Evolutionary conservation across 2,113 vertebrate species (phyloP).

Genomic region (Colistium nudipinnis): DNA sequence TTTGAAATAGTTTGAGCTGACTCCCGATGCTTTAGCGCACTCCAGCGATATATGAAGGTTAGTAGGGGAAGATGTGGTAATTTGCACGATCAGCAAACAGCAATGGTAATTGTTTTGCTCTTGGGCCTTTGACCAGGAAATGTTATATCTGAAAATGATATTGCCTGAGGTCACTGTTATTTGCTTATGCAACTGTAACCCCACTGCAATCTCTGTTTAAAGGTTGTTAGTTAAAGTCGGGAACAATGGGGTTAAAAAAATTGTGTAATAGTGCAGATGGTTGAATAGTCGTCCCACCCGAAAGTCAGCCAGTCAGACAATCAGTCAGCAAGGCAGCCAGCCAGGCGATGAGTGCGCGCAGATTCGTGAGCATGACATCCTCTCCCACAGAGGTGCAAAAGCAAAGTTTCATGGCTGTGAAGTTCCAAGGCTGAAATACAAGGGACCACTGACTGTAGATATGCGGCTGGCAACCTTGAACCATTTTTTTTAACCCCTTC

Average conservation of each 20-base stretch:
- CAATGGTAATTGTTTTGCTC: conserved; percentile 45
- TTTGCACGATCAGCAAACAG: conserved; percentile 41
- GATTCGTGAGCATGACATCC: conserved; percentile 72
- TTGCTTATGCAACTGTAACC: conserved; percentile 34
- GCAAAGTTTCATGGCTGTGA: conserved; percentile 67
- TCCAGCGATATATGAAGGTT: conserved; percentile 51
- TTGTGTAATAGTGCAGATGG: conserved; percentile 57
- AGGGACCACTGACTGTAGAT: conserved; percentile 66
- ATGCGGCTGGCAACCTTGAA: conserved; percentile 74
- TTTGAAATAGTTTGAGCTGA: conserved; percentile 42
- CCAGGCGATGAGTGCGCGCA: conserved; percentile 62
- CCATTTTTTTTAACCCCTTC: conserved; percentile 43
- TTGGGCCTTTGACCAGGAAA: conserved; percentile 55
- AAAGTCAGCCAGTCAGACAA: conserved; percentile 59
- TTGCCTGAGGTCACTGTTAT: conserved; percentile 33
- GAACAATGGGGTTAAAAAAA: conserved; percentile 48
- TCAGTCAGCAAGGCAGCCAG: conserved; percentile 61
- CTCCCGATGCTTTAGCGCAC: conserved; percentile 44
- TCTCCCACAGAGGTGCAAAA: conserved; percentile 65
- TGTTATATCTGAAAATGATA: conserved; percentile 44
- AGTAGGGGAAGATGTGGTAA: conserved; percentile 52
- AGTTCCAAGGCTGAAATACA: conserved; percentile 72
- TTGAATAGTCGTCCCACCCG: conserved; percentile 66
- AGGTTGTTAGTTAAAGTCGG: conserved; percentile 35
- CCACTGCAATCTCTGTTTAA: conserved; percentile 13